Conservation (phyloP, 2,797 vertebrate species). For the Borostomias antarcticus region DNA sequence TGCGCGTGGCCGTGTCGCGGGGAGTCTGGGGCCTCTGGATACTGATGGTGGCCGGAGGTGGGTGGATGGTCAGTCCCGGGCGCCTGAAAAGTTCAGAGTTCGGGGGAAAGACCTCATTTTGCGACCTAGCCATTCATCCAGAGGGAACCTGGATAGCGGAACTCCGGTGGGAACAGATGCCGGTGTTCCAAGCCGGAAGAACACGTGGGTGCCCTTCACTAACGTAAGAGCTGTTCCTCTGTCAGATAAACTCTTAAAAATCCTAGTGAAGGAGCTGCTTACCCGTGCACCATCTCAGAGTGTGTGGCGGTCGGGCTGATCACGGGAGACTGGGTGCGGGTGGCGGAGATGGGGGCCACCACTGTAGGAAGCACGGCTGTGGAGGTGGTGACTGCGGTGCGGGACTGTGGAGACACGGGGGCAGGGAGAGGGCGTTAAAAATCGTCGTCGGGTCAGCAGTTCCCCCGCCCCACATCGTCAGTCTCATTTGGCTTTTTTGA, state of each 20-base stretch:
- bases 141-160: no score
- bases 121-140: no score
- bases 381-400: slow-evolving; percentile 89
- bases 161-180: no score
- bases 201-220: no score
- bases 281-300: slow-evolving; percentile 91
- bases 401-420: slow-evolving; percentile 79
- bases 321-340: slow-evolving; percentile 92
- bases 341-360: slow-evolving; percentile 92
- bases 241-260: no score
- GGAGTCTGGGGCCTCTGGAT: slow-evolving; percentile 90
- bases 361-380: slow-evolving; percentile 92
- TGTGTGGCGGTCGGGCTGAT: slow-evolving; percentile 91
- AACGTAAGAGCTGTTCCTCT: no score
- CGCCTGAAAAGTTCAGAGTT: slow-evolving; percentile 67
- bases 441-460: background rate
- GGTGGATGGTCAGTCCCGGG: slow-evolving; percentile 88
- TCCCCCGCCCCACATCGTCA: no score
- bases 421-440: background rate
- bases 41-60: slow-evolving; percentile 86
- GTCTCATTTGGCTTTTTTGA: no score
- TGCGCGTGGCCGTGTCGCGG: slow-evolving; percentile 86
- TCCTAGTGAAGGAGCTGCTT: slow-evolving; percentile 30
- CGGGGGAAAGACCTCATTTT: no score
- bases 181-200: no score